These are phyloP conservation scores for Podarcis raffonei DNA, from an alignment of 2,113 vertebrate genomes.

Conservation along the genomic window DNA sequence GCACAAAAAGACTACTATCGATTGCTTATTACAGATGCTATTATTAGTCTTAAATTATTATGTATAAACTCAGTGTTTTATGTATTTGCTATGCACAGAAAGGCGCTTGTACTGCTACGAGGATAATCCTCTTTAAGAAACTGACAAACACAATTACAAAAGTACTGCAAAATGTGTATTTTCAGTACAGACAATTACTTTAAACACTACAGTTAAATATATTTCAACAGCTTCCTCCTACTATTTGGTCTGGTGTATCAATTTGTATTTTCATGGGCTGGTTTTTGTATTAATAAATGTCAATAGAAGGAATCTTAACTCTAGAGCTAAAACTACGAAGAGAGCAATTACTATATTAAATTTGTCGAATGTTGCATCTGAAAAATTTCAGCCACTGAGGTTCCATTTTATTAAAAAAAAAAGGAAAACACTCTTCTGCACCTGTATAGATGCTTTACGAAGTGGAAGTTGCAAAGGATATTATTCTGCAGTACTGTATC, in stretches of 20 bases:
- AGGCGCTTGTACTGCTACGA: conserved; percentile 50
- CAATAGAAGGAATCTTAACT: conserved; percentile 42
- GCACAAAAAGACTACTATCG: conserved; percentile 31
- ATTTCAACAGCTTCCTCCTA: conserved; percentile 42
- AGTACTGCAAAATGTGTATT: conserved; percentile 57
- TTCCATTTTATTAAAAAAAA: neutral
- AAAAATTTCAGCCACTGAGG: neutral
- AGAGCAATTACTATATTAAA: conserved; percentile 49
- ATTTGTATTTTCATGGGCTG: conserved; percentile 51
- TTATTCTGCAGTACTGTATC: neutral
- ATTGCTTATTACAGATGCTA: conserved; percentile 69
- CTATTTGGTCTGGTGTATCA: conserved; percentile 34
- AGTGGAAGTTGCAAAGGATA: neutral
- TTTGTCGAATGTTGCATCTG: neutral
- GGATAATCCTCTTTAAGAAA: conserved; percentile 59
- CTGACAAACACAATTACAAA: conserved; percentile 63
- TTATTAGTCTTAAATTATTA: conserved; percentile 68
- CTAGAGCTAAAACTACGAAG: conserved; percentile 45
- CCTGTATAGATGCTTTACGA: neutral
- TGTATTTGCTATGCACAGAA: conserved; percentile 56
- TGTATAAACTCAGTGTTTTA: conserved; percentile 53
- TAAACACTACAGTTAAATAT: conserved; percentile 59
- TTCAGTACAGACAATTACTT: conserved; percentile 45
- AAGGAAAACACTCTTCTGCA: neutral
- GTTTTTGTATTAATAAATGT: conserved; percentile 56